Evolutionary conservation across 2,888 invertebrate genomes (phyloP), one percentile per base, ranked within the genome.

Genomic region (Drosophila tripunctata): DNA sequence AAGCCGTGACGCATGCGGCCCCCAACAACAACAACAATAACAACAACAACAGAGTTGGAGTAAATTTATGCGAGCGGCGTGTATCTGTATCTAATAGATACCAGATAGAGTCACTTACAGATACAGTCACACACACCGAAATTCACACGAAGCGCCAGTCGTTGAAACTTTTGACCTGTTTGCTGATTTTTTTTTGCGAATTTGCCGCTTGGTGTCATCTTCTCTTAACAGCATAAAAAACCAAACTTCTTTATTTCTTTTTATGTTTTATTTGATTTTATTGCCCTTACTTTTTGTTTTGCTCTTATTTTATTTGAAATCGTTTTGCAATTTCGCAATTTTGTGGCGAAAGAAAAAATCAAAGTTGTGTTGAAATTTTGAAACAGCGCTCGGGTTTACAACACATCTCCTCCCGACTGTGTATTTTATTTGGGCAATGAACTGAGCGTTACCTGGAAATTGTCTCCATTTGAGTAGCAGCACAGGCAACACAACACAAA

Each of bases 241-340:
- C n/a, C n/a, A n/a, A n/a, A n/a, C 12, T 15, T 27, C 19, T 43
- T 66, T 54, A 6, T 15, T 30, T 7, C 5, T 57, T 61, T 57
- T 51, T 38, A 7, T 24, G 6, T 10, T 57, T 63, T 62, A 62
- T 54, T 44, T 57, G 40, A 33, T 50, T 15, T 52, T 17, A 24
- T 35, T 4, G 14, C 24, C 7, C 15, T 31, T 40, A 10, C 15
- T 44, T 17, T 47, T 31, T 21, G 35, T 24, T 35, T 48, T 12
- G 21, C n/a, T n/a, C n/a, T n/a, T n/a, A n/a, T n/a, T 58, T 61
- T 67, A 44, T 36, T 8, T 22, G 60, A 70, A 74, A 75, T 74
- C 50, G 62, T 67, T 77, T 70, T 74, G 70, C 67, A 77, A 77
- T 77, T 77, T 76, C 71, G n/a, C 79, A 78, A 68, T 68, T 65